A percentile compares a stretch with the other conserved stretches of the same genome.
Conservation (phyloP, 2,888 invertebrate genomes). For the Marronus borbonicus region DNA sequence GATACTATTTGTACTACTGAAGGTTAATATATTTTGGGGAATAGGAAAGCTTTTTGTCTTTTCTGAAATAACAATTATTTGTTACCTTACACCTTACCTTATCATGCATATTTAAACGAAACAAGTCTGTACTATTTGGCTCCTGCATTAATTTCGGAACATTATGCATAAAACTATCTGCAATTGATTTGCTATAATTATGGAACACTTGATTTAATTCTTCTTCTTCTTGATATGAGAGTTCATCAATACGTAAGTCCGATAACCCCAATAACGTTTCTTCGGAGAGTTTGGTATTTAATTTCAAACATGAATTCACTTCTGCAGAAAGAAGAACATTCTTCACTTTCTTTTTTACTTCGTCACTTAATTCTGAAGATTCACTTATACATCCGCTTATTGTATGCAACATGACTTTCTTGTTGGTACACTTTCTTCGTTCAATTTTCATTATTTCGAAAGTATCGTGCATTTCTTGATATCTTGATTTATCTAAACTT, state of each 20-base stretch:
- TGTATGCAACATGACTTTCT: conserved; percentile 62
- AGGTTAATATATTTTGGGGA: no score
- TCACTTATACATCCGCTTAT: conserved; percentile 59
- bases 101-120: conserved; percentile 5
- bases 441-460: conserved; percentile 61
- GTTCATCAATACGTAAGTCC: no score
- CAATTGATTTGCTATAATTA: no score
- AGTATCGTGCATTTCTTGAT: conserved; percentile 61
- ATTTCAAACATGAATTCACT: conserved; percentile 43
- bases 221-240: no score
- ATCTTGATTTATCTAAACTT: conserved; percentile 35
- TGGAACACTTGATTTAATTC: no score
- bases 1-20: no score
- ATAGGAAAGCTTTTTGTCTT: no score
- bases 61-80: no score
- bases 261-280: no score
- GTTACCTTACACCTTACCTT: not conserved
- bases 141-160: not conserved
- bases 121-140: not conserved
- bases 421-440: conserved; percentile 59
- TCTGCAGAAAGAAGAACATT: conserved; percentile 56
- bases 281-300: not conserved
- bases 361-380: conserved; percentile 55
- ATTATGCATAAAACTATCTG: no score
- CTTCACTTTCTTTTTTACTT: conserved; percentile 56